Evolutionary conservation across 2,113 vertebrate species (phyloP).

Genomic region (Smithornis capensis): DNA sequence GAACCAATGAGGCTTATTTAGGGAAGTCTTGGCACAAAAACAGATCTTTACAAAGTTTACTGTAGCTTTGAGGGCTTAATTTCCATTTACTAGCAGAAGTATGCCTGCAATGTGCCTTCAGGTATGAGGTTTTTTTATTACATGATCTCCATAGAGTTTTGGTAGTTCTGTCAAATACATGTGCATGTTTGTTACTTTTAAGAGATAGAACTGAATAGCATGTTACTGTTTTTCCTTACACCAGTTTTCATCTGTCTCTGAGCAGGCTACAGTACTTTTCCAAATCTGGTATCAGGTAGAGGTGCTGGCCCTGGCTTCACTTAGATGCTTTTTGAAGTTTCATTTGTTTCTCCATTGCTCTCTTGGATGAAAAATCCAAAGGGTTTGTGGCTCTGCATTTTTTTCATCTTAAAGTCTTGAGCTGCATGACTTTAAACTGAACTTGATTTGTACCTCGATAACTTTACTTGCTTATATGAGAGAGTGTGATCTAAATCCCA

Average conservation of each 20-base stretch:
- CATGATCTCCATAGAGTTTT: neutral
- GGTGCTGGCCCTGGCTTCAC: neutral
- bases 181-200: neutral
- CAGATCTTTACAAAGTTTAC: constrained; percentile 32
- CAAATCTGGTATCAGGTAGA: neutral
- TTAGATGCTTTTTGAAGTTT: neutral
- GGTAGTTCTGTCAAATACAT: neutral
- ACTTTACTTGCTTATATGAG: neutral
- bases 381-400: neutral
- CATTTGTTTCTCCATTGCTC: neutral
- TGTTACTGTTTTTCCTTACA: neutral
- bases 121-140: constrained; percentile 1
- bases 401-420: neutral
- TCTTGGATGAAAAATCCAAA: neutral
- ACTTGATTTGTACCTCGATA: accelerated
- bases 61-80: constrained; percentile 36
- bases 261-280: neutral
- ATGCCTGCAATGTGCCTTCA: constrained; percentile 41
- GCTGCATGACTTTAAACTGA: neutral
- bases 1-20: neutral
- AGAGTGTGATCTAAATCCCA: neutral
- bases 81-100: constrained; percentile 34
- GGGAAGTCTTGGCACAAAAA: constrained; percentile 4
- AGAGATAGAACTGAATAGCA: neutral
- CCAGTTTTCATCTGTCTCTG: neutral